Evolutionary conservation across 2,797 vertebrate genomes (phyloP), one percentile per base, ranked within the genome.

Genomic region (Siniperca obscura): DNA sequence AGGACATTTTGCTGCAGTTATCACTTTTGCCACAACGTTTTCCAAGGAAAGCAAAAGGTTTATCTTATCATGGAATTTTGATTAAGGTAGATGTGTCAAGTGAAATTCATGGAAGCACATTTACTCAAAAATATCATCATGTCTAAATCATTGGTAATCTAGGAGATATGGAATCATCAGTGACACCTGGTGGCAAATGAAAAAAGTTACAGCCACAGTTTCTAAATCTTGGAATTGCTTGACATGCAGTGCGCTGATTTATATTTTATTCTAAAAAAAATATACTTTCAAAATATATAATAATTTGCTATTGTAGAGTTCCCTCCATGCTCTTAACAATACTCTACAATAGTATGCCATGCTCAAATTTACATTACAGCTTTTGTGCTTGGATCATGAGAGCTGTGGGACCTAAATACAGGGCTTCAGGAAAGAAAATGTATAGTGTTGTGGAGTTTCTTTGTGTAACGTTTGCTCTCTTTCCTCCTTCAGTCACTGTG

Each of bases 401-500:
- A 76, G 13, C 38, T 65, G 10, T 21, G 19, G 16, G 25, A 60
- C 22, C 7, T 22, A 21, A 44, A 56, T 56, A 65, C 4, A 42
- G 2, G 11, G 1, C 9, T 38, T 30, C 38, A 62, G 17, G 14
- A n/a, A 48, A 55, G 12, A 66, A 38, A 19, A 67, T 44, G 19
- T 46, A 5, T 21, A 4, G 4, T 44, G n/a, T 27, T 81, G 25
- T 14, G 11, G 8, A 7, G 21, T 75, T 67, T n/a, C 25, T 46
- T 59, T 77, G 14, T 69, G 4, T 76, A 61, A 70, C 36, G 2
- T 78, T 55, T 65, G 76, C 13, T 82, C 34, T 71, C 59, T 74
- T 61, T 83, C 56, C 53, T 50, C 55, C 61, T 38, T 65, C 84
- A 96, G 96, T 95, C 53, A 94, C 92, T 12, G 91, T 96, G 59